Evolutionary conservation across 2,888 invertebrate genomes (phyloP).

Genomic region (Amphipoea oculea): DNA sequence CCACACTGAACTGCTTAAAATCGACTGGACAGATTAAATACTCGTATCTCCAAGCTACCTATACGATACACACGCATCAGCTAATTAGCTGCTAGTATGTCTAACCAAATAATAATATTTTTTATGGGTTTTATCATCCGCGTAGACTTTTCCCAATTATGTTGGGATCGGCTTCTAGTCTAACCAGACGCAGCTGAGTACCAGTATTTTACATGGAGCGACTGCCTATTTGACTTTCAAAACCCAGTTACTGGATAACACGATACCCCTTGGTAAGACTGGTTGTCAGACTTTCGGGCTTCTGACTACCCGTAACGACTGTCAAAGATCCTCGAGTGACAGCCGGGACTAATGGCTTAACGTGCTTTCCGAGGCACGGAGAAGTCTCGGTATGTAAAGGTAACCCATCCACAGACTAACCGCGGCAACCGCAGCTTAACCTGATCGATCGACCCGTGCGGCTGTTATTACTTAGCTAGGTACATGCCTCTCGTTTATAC

Average conservation of each 20-base stretch:
- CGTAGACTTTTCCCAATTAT: background rate
- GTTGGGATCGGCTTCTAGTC: background rate
- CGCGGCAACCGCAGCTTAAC: background rate
- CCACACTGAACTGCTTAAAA: no score
- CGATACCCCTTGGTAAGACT: background rate
- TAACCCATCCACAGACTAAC: background rate
- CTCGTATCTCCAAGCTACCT: no score
- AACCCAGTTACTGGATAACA: background rate
- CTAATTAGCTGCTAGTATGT: no score
- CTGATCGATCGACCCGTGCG: no score
- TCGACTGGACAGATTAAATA: no score
- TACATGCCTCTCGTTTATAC: background rate
- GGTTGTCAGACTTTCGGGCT: background rate
- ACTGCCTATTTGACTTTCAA: background rate
- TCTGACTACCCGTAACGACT: background rate
- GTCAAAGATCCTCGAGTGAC: background rate
- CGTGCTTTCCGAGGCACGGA: background rate
- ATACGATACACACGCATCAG: no score
- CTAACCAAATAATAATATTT: background rate
- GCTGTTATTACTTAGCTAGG: background rate
- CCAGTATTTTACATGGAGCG: background rate
- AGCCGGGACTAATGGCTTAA: background rate
- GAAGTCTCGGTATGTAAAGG: background rate
- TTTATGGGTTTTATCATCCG: background rate
- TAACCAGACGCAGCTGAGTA: background rate